Evolutionary conservation across 2,113 vertebrate genomes (phyloP), one percentile per base, ranked within the genome.

Genomic region (Plestiodon gilberti): DNA sequence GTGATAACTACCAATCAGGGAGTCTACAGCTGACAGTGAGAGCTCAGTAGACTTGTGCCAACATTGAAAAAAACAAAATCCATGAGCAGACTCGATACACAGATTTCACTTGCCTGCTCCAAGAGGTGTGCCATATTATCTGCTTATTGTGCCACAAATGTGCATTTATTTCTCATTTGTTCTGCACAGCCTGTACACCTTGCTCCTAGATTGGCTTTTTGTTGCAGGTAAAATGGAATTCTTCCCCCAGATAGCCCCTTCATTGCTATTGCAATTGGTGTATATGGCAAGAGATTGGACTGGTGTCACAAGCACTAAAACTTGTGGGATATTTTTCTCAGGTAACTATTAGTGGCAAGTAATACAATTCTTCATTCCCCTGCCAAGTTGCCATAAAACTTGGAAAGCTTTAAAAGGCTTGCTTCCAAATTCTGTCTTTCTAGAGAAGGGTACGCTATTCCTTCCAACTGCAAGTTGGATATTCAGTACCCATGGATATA

Each of bases 1-100:
- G 17, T 71, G 70, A 38, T 5, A 18, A 71, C 22, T 10, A n/a
- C 67, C 18, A 40, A 22, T 3, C 33, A 40, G 30, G 87, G 91
- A 87, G 90, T 7, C 79, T 5, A 22, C 6, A 9, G 30, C 18
- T 23, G 55, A 35, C n/a, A 55, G 11, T 14, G 25, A 76, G 43
- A 6, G 3, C 15, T n/a, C 14, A 76, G 3, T 28, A 1, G 1
- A 1, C 1, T 10, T 0, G 0, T 0, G 1, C 2, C 1, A 17
- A 6, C 13, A 70, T 35, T 1, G 69, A 64, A 64, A 22, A 2
- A 64, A 64, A 64, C 2, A 18, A 64, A 64, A 64, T 48, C 43
- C 4, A 5, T 48, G 43, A 48, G 43, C 43, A 48, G 43, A 48
- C 43, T 48, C 8, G 43, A 48, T 48, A 48, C 8, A 65, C 64